phyloP scores from a whole-genome alignment of 2,113 vertebrate genomes.

The Panurus biarmicus region DNA sequence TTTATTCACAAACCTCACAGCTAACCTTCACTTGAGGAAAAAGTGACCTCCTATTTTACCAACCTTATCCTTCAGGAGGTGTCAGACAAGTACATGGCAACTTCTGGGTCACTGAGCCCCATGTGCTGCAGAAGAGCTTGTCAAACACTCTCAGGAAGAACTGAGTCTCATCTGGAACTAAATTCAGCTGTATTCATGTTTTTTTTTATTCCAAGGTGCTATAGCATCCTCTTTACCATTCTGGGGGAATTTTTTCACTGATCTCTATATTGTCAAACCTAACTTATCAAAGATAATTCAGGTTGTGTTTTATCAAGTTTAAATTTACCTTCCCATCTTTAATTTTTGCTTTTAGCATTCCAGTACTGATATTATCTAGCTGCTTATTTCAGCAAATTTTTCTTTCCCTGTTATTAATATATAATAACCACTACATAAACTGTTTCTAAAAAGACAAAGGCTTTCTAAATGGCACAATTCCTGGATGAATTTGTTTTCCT shows the following conservation, averaged over 20 bases:
- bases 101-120: neutral
- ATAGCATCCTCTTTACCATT: neutral
- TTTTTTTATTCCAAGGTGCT: neutral
- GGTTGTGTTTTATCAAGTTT: neutral
- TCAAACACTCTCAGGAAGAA: neutral
- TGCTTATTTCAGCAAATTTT: neutral
- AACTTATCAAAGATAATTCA: neutral
- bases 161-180: neutral
- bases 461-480: neutral
- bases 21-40: neutral
- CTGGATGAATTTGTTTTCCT: neutral
- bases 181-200: neutral
- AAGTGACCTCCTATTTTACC: neutral
- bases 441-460: neutral
- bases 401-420: neutral
- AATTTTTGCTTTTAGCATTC: neutral
- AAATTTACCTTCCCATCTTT: neutral
- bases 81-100: neutral
- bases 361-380: neutral
- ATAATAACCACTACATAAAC: neutral
- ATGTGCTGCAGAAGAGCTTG: neutral
- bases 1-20: neutral
- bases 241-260: neutral
- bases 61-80: neutral
- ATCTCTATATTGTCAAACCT: too few relatives aligned